These are phyloP conservation scores for Cataglyphis rosenhaueri DNA, from an alignment of 2,888 invertebrate species.

Conservation along the genomic window DNA sequence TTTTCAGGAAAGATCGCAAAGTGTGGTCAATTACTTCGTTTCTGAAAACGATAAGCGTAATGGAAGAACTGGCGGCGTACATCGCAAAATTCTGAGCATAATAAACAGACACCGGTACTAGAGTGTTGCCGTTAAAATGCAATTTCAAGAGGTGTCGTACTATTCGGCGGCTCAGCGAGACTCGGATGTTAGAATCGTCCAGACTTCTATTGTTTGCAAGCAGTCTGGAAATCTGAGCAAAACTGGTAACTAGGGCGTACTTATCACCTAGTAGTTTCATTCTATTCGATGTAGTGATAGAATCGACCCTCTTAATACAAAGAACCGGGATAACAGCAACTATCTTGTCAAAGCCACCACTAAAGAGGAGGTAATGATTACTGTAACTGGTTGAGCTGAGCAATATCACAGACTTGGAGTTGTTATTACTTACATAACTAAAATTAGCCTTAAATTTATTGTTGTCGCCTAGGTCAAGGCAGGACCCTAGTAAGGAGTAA, in stretches of 20 bases:
- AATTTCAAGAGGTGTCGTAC: constrained; percentile 54
- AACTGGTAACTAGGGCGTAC: constrained; percentile 69
- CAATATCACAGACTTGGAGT: constrained; percentile 86
- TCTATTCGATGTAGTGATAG: constrained; percentile 56
- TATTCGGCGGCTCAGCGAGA: constrained; percentile 51
- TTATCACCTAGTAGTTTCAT: constrained; percentile 72
- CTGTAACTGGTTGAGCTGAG: constrained; percentile 85
- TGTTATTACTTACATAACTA: constrained; percentile 84
- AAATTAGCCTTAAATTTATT: constrained; percentile 85
- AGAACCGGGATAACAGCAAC: constrained; percentile 67
- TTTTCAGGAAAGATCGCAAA: constrained; percentile 79
- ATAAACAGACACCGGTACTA: constrained; percentile 69
- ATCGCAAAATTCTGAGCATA: constrained; percentile 75
- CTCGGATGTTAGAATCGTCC: constrained; percentile 50
- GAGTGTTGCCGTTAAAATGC: constrained; percentile 64
- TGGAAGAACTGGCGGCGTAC: constrained; percentile 84
- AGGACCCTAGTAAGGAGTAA: constrained; percentile 85
- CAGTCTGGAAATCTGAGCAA: constrained; percentile 57
- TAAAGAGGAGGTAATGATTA: constrained; percentile 82
- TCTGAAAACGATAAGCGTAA: constrained; percentile 85
- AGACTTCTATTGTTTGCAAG: constrained; percentile 50
- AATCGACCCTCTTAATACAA: constrained; percentile 59
- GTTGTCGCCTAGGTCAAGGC: constrained; percentile 84
- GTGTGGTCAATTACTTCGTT: constrained; percentile 83
- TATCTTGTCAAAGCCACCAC: constrained; percentile 73